phyloP scores from a whole-genome alignment of 2,797 vertebrate genomes.

The Notolepis coatsorum region DNA sequence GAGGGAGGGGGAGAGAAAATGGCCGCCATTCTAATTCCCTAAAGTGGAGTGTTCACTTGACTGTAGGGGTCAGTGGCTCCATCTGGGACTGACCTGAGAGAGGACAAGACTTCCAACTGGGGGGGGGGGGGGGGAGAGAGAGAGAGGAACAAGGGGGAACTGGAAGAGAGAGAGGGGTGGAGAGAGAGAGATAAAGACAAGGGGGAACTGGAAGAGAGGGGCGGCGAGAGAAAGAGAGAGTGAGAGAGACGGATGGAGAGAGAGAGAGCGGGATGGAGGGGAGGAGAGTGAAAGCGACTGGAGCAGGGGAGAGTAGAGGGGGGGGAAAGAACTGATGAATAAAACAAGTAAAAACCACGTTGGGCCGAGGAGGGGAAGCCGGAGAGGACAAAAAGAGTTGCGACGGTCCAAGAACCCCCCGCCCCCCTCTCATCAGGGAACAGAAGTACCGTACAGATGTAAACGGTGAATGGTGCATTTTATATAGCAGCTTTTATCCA shows the following conservation, averaged over 20 bases:
- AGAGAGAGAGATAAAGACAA: slow-evolving; percentile 5
- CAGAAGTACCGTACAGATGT: too few species aligned
- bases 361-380: neutral
- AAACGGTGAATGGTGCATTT: too few species aligned
- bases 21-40: slow-evolving; percentile 23
- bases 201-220: neutral
- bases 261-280: slow-evolving; percentile 9
- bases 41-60: slow-evolving; percentile 27
- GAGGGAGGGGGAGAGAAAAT: neutral
- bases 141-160: neutral
- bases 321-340: too few species aligned
- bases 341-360: too few species aligned
- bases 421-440: too few species aligned
- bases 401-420: too few species aligned
- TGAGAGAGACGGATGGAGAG: neutral
- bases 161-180: slow-evolving; percentile 4
- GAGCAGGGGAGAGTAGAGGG: neutral
- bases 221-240: neutral
- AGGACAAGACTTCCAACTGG: slow-evolving; percentile 30
- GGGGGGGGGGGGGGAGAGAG: neutral
- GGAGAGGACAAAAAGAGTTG: neutral
- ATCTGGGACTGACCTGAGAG: slow-evolving; percentile 12
- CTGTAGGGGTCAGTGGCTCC: slow-evolving; percentile 29
- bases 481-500: too few species aligned
- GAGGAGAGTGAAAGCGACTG: slow-evolving; percentile 2